phyloP scores from a whole-genome alignment of 2,888 invertebrate genomes.

The Mesochorus sp. region DNA sequence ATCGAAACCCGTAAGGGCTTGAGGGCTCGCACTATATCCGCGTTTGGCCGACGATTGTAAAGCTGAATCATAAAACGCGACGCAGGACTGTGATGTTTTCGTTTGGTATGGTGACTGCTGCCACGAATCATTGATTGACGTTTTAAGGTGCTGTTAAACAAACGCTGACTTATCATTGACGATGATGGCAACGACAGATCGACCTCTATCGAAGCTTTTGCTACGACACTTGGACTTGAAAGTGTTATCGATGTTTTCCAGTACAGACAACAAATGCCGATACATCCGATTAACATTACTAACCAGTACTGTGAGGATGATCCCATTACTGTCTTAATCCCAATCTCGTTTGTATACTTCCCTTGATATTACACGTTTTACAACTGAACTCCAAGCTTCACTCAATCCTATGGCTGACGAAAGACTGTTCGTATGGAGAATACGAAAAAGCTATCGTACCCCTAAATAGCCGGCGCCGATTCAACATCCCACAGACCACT shows the following conservation, averaged over 20 bases:
- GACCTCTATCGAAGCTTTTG: conserved; percentile 76
- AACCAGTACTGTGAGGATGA: conserved; percentile 66
- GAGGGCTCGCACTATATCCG: conserved; percentile 75
- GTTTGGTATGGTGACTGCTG: conserved; percentile 51
- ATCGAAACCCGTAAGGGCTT: conserved; percentile 73
- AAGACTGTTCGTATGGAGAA: conserved; percentile 43
- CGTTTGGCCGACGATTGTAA: conserved; percentile 75
- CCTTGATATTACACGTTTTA: not conserved
- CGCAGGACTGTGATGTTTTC: conserved; percentile 67
- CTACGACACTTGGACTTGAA: conserved; percentile 66
- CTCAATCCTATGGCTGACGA: conserved; percentile 18
- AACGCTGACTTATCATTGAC: conserved; percentile 62
- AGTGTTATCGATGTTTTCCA: conserved; percentile 71
- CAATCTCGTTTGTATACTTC: no score
- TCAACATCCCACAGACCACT: conserved; percentile 49
- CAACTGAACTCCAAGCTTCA: not conserved
- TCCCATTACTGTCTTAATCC: conserved; percentile 42
- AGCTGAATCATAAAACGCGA: conserved; percentile 77
- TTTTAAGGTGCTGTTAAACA: conserved; percentile 63
- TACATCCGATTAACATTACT: conserved; percentile 65
- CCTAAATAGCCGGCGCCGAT: conserved; percentile 59
- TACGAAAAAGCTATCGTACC: conserved; percentile 35
- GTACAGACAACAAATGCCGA: conserved; percentile 72
- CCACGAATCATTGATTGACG: conserved; percentile 49
- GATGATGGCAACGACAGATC: conserved; percentile 74